Base-by-base conservation (phyloP, 2,888 invertebrate genomes). In the Cheilosia scutellata region DNA sequence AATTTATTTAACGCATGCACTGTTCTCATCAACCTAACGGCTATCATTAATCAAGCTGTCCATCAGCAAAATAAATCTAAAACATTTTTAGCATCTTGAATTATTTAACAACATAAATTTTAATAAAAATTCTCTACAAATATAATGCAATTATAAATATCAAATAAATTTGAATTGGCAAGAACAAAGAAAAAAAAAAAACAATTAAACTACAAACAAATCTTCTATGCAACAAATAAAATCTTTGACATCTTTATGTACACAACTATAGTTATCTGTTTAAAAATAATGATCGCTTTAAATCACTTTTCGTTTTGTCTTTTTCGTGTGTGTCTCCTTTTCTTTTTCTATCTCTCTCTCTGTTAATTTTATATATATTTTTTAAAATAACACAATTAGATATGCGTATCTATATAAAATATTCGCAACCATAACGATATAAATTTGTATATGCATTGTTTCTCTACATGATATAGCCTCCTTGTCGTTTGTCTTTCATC, bases 1-100 rank as follows among this genome's bases (percentile, higher is more conserved):
- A 68, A 49, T 83, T 78, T 70, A 70, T 70, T 75, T 65, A 31
- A 13, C 51, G 83, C 79, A 84, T 84, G 83, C 53, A 79, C 51
- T 70, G 37, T 40, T 74, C 57, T 74, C 74, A 70, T 58, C 44
- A 70, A 68, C 51, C 37, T 79, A 58, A 58, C 55, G 7, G 29
- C 62, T 29, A 4, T 25, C 42, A 68, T 83, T 74, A 68, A 68
- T 78, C 42, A 74, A 70, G 2, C n/a, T 79, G 44, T 65, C 44
- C 68, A 53, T 47, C 68, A 44, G 6, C 42, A 49, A 29, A 49
- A 11, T 27, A 11, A 27, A 60, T 40, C 29, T 53, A 27, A 16
- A 62, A 40, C 13, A 40, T 72, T 60, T 33, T 20, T 40, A 47
- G 20, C 65, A 75, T 58, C 65, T 44, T 63, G 37, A 20, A 44